Evolutionary conservation across 92 coral and sea anemone genomes (phyloP).

Genomic region (Scolanthus callimorphus): DNA sequence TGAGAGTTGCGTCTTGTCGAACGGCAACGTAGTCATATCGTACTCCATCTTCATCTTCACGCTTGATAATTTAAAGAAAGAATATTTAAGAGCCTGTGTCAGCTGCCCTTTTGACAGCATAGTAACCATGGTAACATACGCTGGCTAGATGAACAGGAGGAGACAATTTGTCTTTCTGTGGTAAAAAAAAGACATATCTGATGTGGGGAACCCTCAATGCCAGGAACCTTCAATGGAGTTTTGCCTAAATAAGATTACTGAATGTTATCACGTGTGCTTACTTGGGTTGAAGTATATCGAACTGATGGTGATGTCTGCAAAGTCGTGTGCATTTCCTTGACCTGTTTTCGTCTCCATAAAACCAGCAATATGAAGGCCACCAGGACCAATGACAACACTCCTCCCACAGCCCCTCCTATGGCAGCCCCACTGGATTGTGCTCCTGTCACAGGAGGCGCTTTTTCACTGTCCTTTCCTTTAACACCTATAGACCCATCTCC

Average conservation of each 20-base stretch:
- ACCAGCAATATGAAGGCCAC: conserved; percentile 28
- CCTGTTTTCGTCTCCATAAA: conserved; percentile 11
- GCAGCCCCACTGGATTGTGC: conserved; percentile 18
- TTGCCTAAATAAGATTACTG: too few relatives aligned
- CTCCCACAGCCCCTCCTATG: conserved; percentile 55
- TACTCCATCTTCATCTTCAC: conserved; percentile 10
- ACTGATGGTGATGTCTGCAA: conserved; percentile 3
- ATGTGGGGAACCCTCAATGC: too few relatives aligned
- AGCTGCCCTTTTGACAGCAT: background rate
- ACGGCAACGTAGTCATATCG: conserved; percentile 31
- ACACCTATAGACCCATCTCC: conserved; percentile 5
- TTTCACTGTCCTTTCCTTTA: background rate
- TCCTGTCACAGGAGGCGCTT: background rate
- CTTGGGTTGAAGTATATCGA: conserved; percentile 2
- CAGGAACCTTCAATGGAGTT: too few relatives aligned
- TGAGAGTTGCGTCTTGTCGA: conserved; percentile 6
- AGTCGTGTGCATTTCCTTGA: background rate
- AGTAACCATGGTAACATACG: background rate
- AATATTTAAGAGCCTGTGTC: background rate
- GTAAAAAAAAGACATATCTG: too few relatives aligned
- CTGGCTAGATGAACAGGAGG: too few relatives aligned
- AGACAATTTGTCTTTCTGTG: too few relatives aligned
- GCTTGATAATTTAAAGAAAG: too few relatives aligned
- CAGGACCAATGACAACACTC: conserved; percentile 17
- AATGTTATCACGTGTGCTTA: conserved; percentile 8